Base-by-base conservation (phyloP, 2,113 vertebrate genomes). In the Sturnira hondurensis region DNA sequence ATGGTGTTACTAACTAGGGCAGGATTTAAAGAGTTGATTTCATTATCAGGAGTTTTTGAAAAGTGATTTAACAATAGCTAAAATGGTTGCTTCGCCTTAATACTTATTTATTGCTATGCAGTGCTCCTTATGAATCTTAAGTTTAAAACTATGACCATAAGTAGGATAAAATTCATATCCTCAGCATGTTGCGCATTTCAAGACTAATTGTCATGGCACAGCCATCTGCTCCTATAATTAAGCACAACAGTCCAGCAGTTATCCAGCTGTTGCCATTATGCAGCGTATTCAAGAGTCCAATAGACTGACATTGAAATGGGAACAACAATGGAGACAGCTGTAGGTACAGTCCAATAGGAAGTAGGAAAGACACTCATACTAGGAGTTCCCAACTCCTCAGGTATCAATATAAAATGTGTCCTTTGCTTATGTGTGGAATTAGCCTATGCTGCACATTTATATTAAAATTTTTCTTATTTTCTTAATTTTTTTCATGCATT, bases 191-290 rank as follows among this genome's bases (percentile, higher is more conserved):
- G 58, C 33, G 76, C 43, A 92, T 91, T 86, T 89, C 36, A 91
- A 89, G 43, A 88, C 43, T 96, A 95, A 95, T 86, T 97, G 47
- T 67, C 67, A 82, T 70, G 38, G 38, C 73, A 91, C 16, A 94
- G 50, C 84, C 73, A 94, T 92, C 93, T 97, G 93, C 28, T 94
- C 70, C 17, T n/a, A 43, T 88, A 96, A 96, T 96, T 94, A 95
- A 47, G 89, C 13, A 82, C 33, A 86, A 81, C 70, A 92, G 43
- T 92, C 61, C 67, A 94, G 67, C 52, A 94, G 43, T 94, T 86
- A 73, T 82, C 84, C 96, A 97, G 88, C 80, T 96, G 80, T 92
- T 95, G 28, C 26, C 68, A 95, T 92, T 45, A 92, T 71, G 28
- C 33, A 86, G n/a, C 86, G 9, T 7, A 50, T 86, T 95, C 73